Conservation (phyloP, 1,140 invertebrate genomes). For the Patella vulgata region DNA sequence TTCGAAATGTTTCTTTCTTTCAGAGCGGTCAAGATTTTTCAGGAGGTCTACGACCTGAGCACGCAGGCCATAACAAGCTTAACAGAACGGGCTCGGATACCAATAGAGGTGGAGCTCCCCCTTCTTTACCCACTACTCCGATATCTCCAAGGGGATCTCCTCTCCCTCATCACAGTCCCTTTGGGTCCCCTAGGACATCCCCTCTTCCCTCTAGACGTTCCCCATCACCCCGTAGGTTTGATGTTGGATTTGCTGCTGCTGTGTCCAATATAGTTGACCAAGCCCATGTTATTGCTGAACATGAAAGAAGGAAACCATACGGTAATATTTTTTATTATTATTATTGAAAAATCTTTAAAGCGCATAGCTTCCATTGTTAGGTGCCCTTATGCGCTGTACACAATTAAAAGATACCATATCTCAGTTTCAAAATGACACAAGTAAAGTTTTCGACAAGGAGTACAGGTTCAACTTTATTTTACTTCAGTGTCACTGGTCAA, state of each 20-base stretch:
- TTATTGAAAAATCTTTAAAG: too few relatives aligned
- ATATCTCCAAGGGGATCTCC: slow-evolving; percentile 45
- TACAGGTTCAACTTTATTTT: too few relatives aligned
- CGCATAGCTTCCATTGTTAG: too few relatives aligned
- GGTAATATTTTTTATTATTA: too few relatives aligned
- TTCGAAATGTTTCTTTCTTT: slow-evolving; percentile 21
- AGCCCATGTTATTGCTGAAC: slow-evolving; percentile 57
- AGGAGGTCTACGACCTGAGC: slow-evolving; percentile 51
- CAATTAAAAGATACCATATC: too few relatives aligned
- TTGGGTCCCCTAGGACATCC: slow-evolving; percentile 49
- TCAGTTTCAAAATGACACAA: too few relatives aligned
- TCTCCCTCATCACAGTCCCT: slow-evolving; percentile 43
- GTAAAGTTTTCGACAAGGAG: too few relatives aligned
- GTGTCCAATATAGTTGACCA: slow-evolving; percentile 58
- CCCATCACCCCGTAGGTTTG: slow-evolving; percentile 49
- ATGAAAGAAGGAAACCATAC: slow-evolving; percentile 52
- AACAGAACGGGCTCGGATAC: slow-evolving; percentile 25
- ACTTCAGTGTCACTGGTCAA: too few relatives aligned
- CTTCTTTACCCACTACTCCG: slow-evolving; percentile 46
- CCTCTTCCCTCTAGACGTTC: slow-evolving; percentile 48
- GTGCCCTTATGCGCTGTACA: background rate
- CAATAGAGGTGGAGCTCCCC: slow-evolving; percentile 33
- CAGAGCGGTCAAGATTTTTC: slow-evolving; percentile 55
- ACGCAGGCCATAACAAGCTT: slow-evolving; percentile 31
- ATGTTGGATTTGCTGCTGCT: slow-evolving; percentile 60